These are phyloP conservation scores for Brachionus asplanchnoidis DNA, from an alignment of 1,140 invertebrate genomes.

Conservation along the genomic window DNA sequence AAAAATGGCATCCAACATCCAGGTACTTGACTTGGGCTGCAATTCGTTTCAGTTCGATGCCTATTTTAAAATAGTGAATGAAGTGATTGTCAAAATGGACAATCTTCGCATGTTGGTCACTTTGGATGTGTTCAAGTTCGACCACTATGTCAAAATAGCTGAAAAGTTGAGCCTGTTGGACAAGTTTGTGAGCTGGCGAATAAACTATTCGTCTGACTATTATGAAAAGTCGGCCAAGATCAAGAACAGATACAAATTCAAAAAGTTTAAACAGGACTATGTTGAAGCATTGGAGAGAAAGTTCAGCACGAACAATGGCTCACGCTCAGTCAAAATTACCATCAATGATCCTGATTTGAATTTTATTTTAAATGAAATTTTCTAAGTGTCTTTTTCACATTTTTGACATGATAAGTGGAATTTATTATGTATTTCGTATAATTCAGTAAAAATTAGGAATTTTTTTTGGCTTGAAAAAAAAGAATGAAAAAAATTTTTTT, in stretches of 20 bases:
- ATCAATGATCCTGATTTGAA: constrained; percentile 33
- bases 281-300: background rate
- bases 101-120: constrained; percentile 8
- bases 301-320: background rate
- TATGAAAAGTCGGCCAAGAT: constrained; percentile 22
- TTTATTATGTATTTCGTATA: too few relatives aligned
- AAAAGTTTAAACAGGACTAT: constrained; percentile 14
- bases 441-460: background rate
- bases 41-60: background rate
- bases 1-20: background rate
- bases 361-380: constrained; percentile 32
- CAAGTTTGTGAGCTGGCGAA: constrained; percentile 3
- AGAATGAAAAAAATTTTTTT: background rate
- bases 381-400: background rate
- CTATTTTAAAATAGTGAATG: background rate
- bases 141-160: constrained; percentile 1
- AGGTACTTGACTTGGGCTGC: constrained; percentile 8
- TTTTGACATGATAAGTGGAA: too few relatives aligned
- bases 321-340: background rate
- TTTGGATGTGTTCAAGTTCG: constrained; percentile 16
- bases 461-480: too few relatives aligned
- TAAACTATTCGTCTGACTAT: constrained; percentile 23
- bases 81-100: background rate
- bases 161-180: background rate
- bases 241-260: constrained; percentile 27